Base-by-base conservation (phyloP, 2,113 vertebrate genomes). In the Neoarius graeffei region DNA sequence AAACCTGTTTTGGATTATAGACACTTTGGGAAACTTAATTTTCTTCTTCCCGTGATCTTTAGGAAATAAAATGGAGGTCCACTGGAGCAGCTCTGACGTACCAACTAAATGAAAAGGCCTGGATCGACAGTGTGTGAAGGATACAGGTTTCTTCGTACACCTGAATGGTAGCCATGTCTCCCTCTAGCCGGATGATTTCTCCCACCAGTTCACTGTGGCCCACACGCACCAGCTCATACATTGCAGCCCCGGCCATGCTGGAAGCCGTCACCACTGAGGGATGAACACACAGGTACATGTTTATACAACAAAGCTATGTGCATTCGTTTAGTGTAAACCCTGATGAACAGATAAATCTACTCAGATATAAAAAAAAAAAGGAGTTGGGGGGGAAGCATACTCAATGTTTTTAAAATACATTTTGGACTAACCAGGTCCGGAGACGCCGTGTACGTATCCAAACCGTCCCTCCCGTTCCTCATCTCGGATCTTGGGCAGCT, bases 81-180 rank as follows among this genome's bases (percentile, higher is more conserved):
- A 42, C 4, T 42, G 42, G 42, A 42, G 42, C 42, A 42, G 42
- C 42, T 42, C 42, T 42, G 42, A 50, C 9, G 9, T 4, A 11
- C 14, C 17, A 17, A 20, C 7, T 48, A 15, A 52, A 52, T 52
- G 3, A 52, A 25, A 2, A 30, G 35, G 0, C 1, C 5, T 42
- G 59, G 35, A 30, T 20, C 17, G 3, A 30, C 17, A 1, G n/a
- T 42, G 23, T 48, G 74, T 81, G 93, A 96, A 98, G 96, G 98
- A 99, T 99, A 99, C 98, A 99, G 0, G 98, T 99, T 95, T 99
- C 98, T 93, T 99, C 98, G n/a, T 99, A 99, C 87, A 99, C 98
- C 93, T 99, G 98, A 85, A 99, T 97, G 56, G 98, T 99, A 17
- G 98, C 98, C 97, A 99, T 96, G 90, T 99, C 98, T 17, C 98